Evolutionary conservation across 1,140 invertebrate species (phyloP).

Genomic region (Drosophila pandora): DNA sequence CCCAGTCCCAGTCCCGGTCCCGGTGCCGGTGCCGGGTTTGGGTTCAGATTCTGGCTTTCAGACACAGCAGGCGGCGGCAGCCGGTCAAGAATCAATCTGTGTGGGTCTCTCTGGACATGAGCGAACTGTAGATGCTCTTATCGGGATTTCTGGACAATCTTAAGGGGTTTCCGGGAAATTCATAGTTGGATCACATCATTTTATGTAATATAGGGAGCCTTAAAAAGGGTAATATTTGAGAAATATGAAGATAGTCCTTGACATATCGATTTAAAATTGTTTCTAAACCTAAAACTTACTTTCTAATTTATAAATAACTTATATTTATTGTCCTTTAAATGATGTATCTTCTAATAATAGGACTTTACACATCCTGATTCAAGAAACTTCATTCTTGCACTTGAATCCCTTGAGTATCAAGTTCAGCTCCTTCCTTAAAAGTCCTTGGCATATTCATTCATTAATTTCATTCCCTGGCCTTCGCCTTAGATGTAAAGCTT

Average conservation of each 20-base stretch:
- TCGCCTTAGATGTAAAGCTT: neutral
- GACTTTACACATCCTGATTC: too few species aligned
- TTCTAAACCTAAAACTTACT: too few species aligned
- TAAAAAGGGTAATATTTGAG: neutral
- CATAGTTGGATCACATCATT: neutral
- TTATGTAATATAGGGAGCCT: neutral
- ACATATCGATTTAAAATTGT: too few species aligned
- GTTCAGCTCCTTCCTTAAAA: neutral
- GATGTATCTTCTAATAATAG: too few species aligned
- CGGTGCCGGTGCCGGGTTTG: neutral
- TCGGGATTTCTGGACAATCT: neutral
- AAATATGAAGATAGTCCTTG: too few species aligned
- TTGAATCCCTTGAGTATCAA: neutral
- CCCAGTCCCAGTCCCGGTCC: neutral
- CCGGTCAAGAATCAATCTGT: conserved; percentile 50
- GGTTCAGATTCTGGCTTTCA: conserved; percentile 20
- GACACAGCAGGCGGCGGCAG: conserved; percentile 61
- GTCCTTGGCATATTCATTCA: too few species aligned
- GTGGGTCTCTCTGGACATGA: neutral
- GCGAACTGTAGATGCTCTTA: conserved; percentile 29
- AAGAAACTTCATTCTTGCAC: too few species aligned
- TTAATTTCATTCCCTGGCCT: neutral
- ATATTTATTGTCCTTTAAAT: too few species aligned
- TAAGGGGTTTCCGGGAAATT: neutral
- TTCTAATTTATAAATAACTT: too few species aligned